Percentiles rank a stretch among this genome's conserved stretches.
These are phyloP conservation scores for Callipepla californica DNA, from an alignment of 2,113 vertebrate species.

Conservation along the genomic window DNA sequence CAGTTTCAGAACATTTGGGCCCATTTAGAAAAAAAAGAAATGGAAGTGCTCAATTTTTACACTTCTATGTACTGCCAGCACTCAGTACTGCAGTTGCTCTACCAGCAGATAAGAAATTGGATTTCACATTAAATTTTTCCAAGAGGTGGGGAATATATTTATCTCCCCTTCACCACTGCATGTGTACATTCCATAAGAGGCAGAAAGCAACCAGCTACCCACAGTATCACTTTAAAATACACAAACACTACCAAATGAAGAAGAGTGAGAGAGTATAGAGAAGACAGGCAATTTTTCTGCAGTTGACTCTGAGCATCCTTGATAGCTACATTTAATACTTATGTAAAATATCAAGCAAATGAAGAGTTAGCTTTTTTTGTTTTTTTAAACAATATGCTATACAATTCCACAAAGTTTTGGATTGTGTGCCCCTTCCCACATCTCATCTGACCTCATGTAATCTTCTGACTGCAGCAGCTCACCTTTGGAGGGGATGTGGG, in stretches of 20 bases:
- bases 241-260: not conserved
- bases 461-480: not conserved
- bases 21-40: not conserved
- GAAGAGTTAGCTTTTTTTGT: not conserved
- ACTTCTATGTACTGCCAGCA: not conserved
- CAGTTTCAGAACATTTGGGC: not conserved
- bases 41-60: not conserved
- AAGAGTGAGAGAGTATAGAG: not conserved
- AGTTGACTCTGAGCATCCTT: not conserved
- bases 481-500: not conserved
- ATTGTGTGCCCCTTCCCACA: not conserved
- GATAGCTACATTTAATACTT: not conserved
- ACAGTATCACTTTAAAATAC: not conserved
- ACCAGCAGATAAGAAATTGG: not conserved
- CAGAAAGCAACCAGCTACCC: not conserved
- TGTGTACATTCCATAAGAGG: not conserved
- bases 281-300: not conserved
- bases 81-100: fast-evolving
- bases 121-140: not conserved
- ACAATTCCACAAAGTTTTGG: not conserved
- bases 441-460: not conserved
- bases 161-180: not conserved
- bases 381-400: not conserved
- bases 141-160: no score
- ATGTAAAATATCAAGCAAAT: not conserved